Percentiles rank a stretch among this genome's conserved stretches.
phyloP scores from a whole-genome alignment of 1,140 invertebrate species.

The Leptoteleia sp. region DNA sequence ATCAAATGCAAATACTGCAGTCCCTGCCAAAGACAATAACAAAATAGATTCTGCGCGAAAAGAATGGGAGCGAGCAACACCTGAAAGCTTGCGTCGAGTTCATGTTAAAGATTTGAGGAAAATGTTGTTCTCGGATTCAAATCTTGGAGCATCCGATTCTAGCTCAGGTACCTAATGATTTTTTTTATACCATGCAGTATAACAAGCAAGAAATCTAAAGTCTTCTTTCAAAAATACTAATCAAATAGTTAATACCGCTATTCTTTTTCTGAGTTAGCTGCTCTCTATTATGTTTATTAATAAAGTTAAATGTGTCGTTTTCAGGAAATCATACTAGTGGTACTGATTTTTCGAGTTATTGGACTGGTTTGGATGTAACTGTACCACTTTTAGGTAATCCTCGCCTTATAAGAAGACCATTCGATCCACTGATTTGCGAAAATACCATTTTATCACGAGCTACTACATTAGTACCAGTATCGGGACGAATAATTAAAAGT shows the following conservation, averaged over 20 bases:
- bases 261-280: no score
- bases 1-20: slow-evolving; percentile 27
- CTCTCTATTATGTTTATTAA: no score
- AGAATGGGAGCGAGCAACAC: slow-evolving; percentile 77
- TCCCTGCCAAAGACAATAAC: slow-evolving; percentile 64
- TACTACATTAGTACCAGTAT: slow-evolving; percentile 72
- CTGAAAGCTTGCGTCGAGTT: slow-evolving; percentile 74
- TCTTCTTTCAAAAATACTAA: no score
- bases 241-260: no score
- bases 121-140: slow-evolving; percentile 69
- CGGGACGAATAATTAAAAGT: slow-evolving; percentile 67
- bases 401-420: slow-evolving; percentile 75
- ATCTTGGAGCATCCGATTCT: slow-evolving; percentile 2
- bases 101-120: slow-evolving; percentile 75
- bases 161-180: slow-evolving; percentile 50
- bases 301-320: slow-evolving; percentile 9
- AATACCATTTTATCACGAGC: slow-evolving; percentile 78
- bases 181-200: no score
- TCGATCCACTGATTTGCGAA: slow-evolving; percentile 79
- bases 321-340: slow-evolving; percentile 34
- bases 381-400: slow-evolving; percentile 76
- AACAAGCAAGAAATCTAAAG: no score
- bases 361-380: slow-evolving; percentile 74
- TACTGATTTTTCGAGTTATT: slow-evolving; percentile 71
- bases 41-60: slow-evolving; percentile 75